phyloP scores from a whole-genome alignment of 2,888 invertebrate species.

The Harpagoxenus sublaevis region DNA sequence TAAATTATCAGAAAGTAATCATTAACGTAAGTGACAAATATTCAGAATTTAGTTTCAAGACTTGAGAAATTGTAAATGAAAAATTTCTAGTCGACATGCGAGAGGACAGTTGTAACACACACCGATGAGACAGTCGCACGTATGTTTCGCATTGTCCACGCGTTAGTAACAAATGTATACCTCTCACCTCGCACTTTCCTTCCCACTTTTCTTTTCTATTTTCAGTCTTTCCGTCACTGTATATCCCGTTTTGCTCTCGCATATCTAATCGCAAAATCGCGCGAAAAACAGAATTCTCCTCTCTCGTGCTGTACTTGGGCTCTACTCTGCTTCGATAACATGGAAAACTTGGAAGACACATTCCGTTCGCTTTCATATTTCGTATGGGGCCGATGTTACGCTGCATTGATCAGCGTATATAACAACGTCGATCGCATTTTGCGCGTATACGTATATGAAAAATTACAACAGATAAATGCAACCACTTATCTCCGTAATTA shows the following conservation, averaged over 20 bases:
- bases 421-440: background rate
- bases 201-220: constrained; percentile 38
- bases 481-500: constrained; percentile 17
- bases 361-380: constrained; percentile 70
- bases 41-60: background rate
- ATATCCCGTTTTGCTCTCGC: constrained; percentile 55
- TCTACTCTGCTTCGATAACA: constrained; percentile 52
- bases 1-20: background rate
- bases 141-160: constrained; percentile 41
- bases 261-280: constrained; percentile 49
- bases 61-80: background rate
- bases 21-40: background rate
- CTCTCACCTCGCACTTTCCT: constrained; percentile 77
- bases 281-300: constrained; percentile 36
- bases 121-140: constrained; percentile 7
- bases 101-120: constrained; percentile 19
- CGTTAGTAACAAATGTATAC: constrained; percentile 63
- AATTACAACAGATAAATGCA: constrained; percentile 39
- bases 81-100: constrained; percentile 29
- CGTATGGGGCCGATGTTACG: constrained; percentile 50
- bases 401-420: background rate
- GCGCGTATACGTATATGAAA: constrained; percentile 24
- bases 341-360: constrained; percentile 78
- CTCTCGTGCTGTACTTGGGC: constrained; percentile 42
- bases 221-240: constrained; percentile 82